Conservation (phyloP, 2,113 vertebrate species). For the Leucopternis melanops region DNA sequence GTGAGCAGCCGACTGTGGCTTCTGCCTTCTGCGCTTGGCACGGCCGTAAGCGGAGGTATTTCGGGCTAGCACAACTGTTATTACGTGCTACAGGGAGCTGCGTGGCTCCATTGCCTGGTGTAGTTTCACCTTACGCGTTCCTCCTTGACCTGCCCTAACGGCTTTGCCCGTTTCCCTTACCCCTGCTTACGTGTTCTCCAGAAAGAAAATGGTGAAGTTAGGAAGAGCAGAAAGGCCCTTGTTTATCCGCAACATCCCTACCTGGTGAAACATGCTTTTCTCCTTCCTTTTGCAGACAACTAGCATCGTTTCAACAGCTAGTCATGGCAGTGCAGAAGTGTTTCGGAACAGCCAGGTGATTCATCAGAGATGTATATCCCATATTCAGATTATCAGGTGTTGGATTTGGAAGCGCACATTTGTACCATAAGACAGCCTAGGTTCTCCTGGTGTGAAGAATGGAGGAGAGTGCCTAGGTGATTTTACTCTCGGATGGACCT, state of each 20-base stretch:
- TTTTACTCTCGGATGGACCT: not conserved
- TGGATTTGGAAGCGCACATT: not conserved
- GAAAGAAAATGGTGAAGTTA: not conserved
- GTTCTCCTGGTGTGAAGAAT: not conserved
- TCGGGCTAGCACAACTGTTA: not conserved
- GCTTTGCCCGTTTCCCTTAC: not conserved
- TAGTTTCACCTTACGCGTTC: not conserved
- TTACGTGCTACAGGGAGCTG: rapidly evolving
- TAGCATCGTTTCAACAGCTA: not conserved
- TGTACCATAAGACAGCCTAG: not conserved
- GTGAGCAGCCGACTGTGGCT: not conserved
- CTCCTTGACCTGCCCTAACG: not conserved
- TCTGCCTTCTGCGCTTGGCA: not conserved
- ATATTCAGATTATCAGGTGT: not conserved
- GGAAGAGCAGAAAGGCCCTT: not conserved
- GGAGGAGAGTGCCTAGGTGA: not conserved
- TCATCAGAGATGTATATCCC: not conserved
- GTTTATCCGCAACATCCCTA: not conserved
- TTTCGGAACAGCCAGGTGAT: not conserved
- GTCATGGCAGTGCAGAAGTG: not conserved
- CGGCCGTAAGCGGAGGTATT: rapidly evolving
- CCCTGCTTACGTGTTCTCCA: not conserved
- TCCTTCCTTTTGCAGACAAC: not conserved
- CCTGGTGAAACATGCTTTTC: not conserved
- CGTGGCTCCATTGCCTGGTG: not conserved